phyloP scores from a whole-genome alignment of 2,113 vertebrate genomes.

The Mesembrinibis cayennensis region DNA sequence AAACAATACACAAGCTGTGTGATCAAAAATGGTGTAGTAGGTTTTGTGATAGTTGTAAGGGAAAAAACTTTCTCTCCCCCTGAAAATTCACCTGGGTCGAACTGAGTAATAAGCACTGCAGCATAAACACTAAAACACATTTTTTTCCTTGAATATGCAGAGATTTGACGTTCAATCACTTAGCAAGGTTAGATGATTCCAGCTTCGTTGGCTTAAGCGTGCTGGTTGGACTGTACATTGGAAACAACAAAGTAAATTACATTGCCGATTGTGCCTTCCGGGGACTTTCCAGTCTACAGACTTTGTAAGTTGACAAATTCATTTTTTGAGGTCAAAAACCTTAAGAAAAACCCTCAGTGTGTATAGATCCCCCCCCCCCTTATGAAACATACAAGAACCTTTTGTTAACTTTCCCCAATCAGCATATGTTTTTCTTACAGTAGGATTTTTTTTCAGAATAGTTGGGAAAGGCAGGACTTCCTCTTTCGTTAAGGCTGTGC shows the following conservation, averaged over 20 bases:
- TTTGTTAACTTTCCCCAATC: conserved; percentile 39
- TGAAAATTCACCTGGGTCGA: not conserved
- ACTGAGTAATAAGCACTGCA: not conserved
- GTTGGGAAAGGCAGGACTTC: not conserved
- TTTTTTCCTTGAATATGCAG: conserved; percentile 69
- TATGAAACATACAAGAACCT: not conserved
- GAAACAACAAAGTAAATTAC: conserved; percentile 92
- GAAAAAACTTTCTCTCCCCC: not conserved
- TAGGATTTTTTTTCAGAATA: not conserved
- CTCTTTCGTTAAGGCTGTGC: not conserved
- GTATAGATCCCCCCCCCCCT: not conserved
- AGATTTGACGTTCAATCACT: conserved; percentile 89
- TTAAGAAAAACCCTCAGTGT: conserved; percentile 12
- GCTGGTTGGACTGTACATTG: conserved; percentile 85
- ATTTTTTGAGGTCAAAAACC: conserved; percentile 20
- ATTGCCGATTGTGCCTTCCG: conserved; percentile 95
- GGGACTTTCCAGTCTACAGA: conserved; percentile 88
- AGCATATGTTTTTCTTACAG: not conserved
- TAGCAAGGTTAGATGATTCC: conserved; percentile 90
- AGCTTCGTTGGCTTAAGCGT: conserved; percentile 89
- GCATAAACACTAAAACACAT: not conserved
- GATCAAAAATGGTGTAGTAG: not conserved
- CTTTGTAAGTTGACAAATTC: conserved; percentile 82
- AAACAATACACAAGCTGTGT: not conserved
- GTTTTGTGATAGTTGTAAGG: not conserved